These are phyloP conservation scores for Cerceris ruficornis DNA, from an alignment of 2,888 invertebrate species.

Conservation along the genomic window DNA sequence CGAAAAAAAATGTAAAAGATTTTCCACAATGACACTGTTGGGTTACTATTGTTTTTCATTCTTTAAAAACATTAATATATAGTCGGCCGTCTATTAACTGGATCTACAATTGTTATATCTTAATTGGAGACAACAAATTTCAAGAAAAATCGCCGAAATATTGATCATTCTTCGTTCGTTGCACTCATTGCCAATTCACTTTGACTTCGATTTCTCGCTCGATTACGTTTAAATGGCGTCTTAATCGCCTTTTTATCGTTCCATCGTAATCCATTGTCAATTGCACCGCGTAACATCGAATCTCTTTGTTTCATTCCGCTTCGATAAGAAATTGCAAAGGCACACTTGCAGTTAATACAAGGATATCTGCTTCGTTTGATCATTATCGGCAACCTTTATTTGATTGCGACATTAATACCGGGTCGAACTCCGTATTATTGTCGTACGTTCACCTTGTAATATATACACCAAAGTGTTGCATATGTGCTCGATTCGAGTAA, in stretches of 20 bases:
- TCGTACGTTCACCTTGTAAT: conserved; percentile 29
- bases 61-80: too few relatives aligned
- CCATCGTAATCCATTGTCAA: too few relatives aligned
- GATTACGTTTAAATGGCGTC: background rate
- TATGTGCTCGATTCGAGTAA: background rate
- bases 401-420: conserved; percentile 31
- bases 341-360: conserved; percentile 20
- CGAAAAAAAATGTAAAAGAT: too few relatives aligned
- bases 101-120: too few relatives aligned
- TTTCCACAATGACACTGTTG: too few relatives aligned
- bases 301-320: background rate
- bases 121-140: too few relatives aligned
- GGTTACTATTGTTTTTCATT: too few relatives aligned
- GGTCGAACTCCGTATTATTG: conserved; percentile 3
- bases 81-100: too few relatives aligned
- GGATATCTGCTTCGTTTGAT: conserved; percentile 32
- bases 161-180: too few relatives aligned
- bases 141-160: too few relatives aligned
- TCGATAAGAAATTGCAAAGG: background rate
- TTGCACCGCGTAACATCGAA: too few relatives aligned
- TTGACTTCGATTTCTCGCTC: background rate
- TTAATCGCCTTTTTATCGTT: too few relatives aligned
- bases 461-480: conserved; percentile 10
- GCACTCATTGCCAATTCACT: background rate
- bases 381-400: conserved; percentile 39